Evolutionary conservation across 2,113 vertebrate species (phyloP), one percentile per base, ranked within the genome.

Genomic region (Lophius piscatorius): DNA sequence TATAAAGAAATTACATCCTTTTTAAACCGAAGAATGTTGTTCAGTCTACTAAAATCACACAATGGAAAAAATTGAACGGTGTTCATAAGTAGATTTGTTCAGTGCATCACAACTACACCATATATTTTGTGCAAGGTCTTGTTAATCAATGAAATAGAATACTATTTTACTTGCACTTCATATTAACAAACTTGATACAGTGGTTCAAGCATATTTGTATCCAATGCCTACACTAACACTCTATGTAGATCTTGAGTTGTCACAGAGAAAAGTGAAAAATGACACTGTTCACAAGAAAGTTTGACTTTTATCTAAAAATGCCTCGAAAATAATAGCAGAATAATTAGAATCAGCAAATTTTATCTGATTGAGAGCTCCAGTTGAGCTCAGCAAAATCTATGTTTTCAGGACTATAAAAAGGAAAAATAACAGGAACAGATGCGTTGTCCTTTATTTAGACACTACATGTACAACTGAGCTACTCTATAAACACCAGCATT

Each of bases 401-500:
- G 52, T 8, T 56, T 38, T 18, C 38, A n/a, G 36, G 31, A 21
- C 3, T 72, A 34, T 5, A 9, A 34, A 17, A 7, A 9, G 3
- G 18, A n/a, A 41, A 22, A 29, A 49, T 17, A 10, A 39, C 78
- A 84, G 78, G 72, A 82, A 78, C 79, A 70, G 71, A 78, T 85
- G 75, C 63, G 58, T 16, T 26, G 65, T 46, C 47, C 56, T 82
- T 84, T 78, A 81, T 84, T 82, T 75, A 79, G 83, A 55, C 70
- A 81, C 63, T 40, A 63, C 63, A 69, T 58, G 67, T 72, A 82
- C 78, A 75, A 74, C 69, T 78, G 62, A 14, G 58, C 81, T 78
- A 56, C 61, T 13, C 71, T 80, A 65, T 78, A 86, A 89, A 86
- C 81, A 84, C 56, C 23, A 45, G 52, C 69, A 52, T 85, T 78